Base-by-base conservation (phyloP, 2,888 invertebrate species). In the Thecophora atra region DNA sequence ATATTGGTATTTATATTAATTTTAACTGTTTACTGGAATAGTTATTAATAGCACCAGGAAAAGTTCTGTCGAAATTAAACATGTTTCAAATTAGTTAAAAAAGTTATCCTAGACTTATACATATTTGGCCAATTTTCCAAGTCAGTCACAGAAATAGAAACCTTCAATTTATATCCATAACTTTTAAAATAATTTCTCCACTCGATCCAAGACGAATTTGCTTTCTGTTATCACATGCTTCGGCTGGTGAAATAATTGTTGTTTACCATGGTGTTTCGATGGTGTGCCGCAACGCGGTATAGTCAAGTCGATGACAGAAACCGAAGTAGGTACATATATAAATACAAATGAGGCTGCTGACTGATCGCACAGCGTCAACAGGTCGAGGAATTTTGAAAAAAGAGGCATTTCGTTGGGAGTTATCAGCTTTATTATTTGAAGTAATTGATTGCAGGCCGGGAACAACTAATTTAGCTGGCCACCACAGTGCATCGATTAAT, bases 381-480 rank as follows among this genome's bases (percentile, higher is more conserved):
- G 24, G 68, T 58, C 58, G 58, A 24, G 58, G 58, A 68, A 68
- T 69, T 44, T 60, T n/a, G n/a, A 52, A 60, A 28, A 56, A 24
- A n/a, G 26, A 37, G 17, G 19, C 28, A 30, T 17, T 30, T 67
- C 21, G 8, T 21, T 28, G 28, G 37, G 37, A 47, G 24, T 64
- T 47, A 11, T 51, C 24, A 26, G 26, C 19, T 82, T 81, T 82
- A 80, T 81, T 81, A 78, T 79, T 13, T 3, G 8, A 58, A 79
- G 78, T 80, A 78, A 81, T 81, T 79, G 80, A 78, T 81, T 79
- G 77, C 78, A 79, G 76, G 78, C 77, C 74, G 72, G 78, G n/a
- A n/a, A n/a, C 76, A 80, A 82, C 80, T 81, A 77, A 75, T 79
- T 79, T 76, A 66, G 71, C 71, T 79, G 79, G 72, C 75, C 77